These are phyloP conservation scores for Melanerpes formicivorus DNA, from an alignment of 2,113 vertebrate genomes.

Conservation along the genomic window DNA sequence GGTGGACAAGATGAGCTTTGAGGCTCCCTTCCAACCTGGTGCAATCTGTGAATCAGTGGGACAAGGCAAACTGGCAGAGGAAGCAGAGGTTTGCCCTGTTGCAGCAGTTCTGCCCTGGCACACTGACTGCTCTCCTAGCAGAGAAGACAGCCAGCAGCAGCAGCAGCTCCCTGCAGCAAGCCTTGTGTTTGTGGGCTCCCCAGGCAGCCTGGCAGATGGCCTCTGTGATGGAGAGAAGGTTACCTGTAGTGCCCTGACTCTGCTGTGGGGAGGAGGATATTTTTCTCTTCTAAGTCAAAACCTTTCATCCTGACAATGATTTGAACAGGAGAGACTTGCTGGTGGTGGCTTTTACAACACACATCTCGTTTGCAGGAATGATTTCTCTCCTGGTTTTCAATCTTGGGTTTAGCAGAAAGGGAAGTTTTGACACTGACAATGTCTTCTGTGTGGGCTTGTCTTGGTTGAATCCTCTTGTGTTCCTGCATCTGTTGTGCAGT, in stretches of 20 bases:
- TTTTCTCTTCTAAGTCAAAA: neutral
- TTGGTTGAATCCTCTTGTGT: constrained; percentile 20
- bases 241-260: neutral
- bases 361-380: neutral
- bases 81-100: neutral
- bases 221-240: neutral
- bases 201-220: neutral
- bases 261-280: neutral
- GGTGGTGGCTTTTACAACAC: neutral
- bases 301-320: neutral
- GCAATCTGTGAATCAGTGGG: too few relatives aligned
- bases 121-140: neutral
- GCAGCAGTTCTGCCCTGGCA: neutral
- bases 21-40: too few relatives aligned
- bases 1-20: too few relatives aligned
- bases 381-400: neutral
- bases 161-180: neutral
- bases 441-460: constrained; percentile 5
- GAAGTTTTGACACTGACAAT: neutral
- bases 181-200: neutral
- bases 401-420: neutral
- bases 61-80: too few relatives aligned
- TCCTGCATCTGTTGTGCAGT: constrained; percentile 33
- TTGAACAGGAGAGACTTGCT: neutral
- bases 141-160: neutral